A percentile compares a stretch with the other conserved stretches of the same genome.
These are phyloP conservation scores for Urechis unicinctus DNA, from an alignment of 2,888 invertebrate genomes.

Conservation along the genomic window DNA sequence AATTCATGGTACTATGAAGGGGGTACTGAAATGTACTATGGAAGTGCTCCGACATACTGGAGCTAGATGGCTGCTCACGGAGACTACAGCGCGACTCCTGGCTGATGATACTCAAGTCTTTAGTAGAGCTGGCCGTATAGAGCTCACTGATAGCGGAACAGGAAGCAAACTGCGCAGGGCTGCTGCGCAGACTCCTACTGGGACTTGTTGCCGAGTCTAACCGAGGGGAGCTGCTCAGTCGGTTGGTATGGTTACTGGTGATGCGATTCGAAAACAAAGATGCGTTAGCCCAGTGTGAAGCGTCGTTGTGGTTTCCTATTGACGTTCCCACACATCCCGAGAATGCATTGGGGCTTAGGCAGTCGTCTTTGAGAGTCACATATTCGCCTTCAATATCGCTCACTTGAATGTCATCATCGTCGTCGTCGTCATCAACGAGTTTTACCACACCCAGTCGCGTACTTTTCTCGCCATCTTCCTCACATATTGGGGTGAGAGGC, in stretches of 20 bases:
- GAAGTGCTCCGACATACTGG: conserved; percentile 9
- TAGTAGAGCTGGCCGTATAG: conserved; percentile 7
- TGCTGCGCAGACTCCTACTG: background rate
- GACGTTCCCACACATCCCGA: too few relatives aligned
- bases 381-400: conserved; percentile 12
- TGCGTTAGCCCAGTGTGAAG: background rate
- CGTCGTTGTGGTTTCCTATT: too few relatives aligned
- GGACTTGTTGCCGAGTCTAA: background rate
- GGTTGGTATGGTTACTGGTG: background rate
- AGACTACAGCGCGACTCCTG: conserved; percentile 5
- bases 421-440: too few relatives aligned
- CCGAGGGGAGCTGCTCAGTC: background rate
- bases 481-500: conserved; percentile 13
- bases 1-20: conserved; percentile 18
- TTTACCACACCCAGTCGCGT: too few relatives aligned
- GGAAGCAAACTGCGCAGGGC: conserved; percentile 14
- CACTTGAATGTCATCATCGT: too few relatives aligned
- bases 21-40: conserved; percentile 16
- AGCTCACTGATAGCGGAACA: conserved; percentile 17
- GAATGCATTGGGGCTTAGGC: too few relatives aligned
- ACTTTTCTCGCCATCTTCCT: too few relatives aligned
- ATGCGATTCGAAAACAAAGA: background rate
- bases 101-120: conserved; percentile 11
- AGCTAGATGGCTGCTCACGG: conserved; percentile 15
- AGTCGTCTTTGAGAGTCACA: conserved; percentile 6